Evolutionary conservation across 30 jellyfish, hydroid and myxozoan genomes (phyloP).

Genomic region (Rhopilema esculentum): DNA sequence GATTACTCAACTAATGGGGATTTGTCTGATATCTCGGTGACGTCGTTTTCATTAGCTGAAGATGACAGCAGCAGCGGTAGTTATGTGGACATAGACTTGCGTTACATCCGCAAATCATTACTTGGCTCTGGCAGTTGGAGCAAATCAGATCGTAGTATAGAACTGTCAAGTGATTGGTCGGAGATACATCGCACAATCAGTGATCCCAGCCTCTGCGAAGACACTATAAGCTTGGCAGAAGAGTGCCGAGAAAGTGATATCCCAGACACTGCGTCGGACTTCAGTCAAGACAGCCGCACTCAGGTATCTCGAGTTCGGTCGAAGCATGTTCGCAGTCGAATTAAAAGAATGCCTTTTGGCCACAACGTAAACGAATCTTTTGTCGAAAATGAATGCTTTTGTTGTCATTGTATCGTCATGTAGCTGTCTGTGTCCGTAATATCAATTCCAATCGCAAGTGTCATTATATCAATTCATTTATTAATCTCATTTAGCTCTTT

Average conservation of each 20-base stretch:
- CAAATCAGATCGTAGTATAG: slow-evolving; percentile 52
- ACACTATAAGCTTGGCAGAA: slow-evolving; percentile 49
- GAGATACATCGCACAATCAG: slow-evolving; percentile 37
- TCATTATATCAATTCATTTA: too few species aligned
- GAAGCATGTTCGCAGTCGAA: slow-evolving; percentile 14
- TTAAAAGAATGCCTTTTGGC: slow-evolving; percentile 40
- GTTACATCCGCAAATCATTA: slow-evolving; percentile 12
- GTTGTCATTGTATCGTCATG: slow-evolving; percentile 75
- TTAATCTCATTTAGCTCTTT: too few species aligned
- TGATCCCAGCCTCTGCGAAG: slow-evolving; percentile 52
- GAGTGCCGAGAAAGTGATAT: slow-evolving; percentile 75
- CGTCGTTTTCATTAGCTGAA: slow-evolving; percentile 54
- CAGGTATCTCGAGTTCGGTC: slow-evolving; percentile 2
- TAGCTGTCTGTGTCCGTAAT: neutral
- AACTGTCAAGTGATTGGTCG: slow-evolving; percentile 73
- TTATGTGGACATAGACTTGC: slow-evolving; percentile 62
- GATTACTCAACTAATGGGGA: slow-evolving; percentile 44
- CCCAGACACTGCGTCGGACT: slow-evolving; percentile 72
- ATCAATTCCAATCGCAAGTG: too few species aligned
- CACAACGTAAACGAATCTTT: slow-evolving; percentile 66
- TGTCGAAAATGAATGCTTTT: slow-evolving; percentile 69
- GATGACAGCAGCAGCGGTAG: slow-evolving; percentile 59
- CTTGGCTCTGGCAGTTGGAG: slow-evolving; percentile 58
- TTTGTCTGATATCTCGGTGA: slow-evolving; percentile 54
- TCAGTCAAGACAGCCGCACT: slow-evolving; percentile 68